These are phyloP conservation scores for Carterocephalus palaemon DNA, from an alignment of 2,888 invertebrate species.

Conservation along the genomic window DNA sequence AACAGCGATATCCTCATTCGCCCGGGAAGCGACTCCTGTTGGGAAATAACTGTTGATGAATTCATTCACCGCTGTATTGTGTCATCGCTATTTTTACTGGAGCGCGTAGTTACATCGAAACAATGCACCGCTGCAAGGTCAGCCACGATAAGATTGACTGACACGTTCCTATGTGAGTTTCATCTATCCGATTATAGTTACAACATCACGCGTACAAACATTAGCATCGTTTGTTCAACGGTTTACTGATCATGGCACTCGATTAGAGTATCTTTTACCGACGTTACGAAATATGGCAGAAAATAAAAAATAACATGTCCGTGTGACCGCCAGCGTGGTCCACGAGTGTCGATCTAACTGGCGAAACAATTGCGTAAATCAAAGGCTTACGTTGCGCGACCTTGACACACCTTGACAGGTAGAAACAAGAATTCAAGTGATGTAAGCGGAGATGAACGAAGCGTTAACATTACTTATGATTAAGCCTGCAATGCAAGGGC, in stretches of 20 bases:
- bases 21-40: conserved; percentile 1
- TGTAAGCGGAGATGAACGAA: conserved; percentile 9
- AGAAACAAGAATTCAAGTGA: conserved; percentile 37
- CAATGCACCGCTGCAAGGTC: conserved; percentile 10
- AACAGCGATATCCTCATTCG: conserved; percentile 14
- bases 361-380: conserved; percentile 43
- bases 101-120: neutral
- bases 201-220: conserved; percentile 1
- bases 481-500: neutral
- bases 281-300: conserved; percentile 25
- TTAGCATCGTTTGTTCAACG: conserved; percentile 10
- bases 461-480: conserved; percentile 4
- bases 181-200: too few relatives aligned
- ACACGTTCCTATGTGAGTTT: too few relatives aligned
- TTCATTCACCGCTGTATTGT: neutral
- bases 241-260: conserved; percentile 19
- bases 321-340: conserved; percentile 14
- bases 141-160: neutral
- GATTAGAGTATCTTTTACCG: conserved; percentile 9
- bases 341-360: conserved; percentile 29
- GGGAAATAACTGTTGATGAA: neutral
- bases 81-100: conserved; percentile 13
- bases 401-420: conserved; percentile 50
- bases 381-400: conserved; percentile 33
- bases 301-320: conserved; percentile 17